phyloP scores from a whole-genome alignment of 2,113 vertebrate genomes.

The Cacatua alba region DNA sequence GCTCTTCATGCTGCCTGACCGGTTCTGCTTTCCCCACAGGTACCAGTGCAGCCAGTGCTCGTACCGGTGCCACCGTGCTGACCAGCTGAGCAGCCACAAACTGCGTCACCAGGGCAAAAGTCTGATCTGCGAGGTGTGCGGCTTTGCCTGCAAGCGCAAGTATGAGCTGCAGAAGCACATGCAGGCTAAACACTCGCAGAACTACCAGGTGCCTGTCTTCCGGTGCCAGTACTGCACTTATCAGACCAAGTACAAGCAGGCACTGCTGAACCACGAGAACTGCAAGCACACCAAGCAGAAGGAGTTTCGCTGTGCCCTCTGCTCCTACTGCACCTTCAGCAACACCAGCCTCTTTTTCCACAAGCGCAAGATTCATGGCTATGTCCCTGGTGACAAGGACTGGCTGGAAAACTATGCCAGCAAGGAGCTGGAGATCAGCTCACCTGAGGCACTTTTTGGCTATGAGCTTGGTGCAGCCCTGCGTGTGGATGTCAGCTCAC shows the following conservation, averaged over 20 bases:
- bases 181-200: constrained; percentile 85
- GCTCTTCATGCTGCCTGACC: fast-evolving
- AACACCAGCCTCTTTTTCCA: constrained; percentile 95
- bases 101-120: constrained; percentile 93
- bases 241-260: constrained; percentile 90
- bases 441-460: constrained; percentile 29
- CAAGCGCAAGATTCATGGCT: constrained; percentile 92
- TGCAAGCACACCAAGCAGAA: constrained; percentile 92
- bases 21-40: constrained; percentile 59
- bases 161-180: constrained; percentile 93
- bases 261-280: constrained; percentile 93
- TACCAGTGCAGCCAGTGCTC: constrained; percentile 94
- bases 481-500: not conserved
- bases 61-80: constrained; percentile 92
- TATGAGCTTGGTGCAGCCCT: constrained; percentile 20
- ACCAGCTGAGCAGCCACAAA: constrained; percentile 97
- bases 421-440: constrained; percentile 81
- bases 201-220: constrained; percentile 74
- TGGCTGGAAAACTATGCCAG: constrained; percentile 87
- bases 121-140: constrained; percentile 94
- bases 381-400: constrained; percentile 87
- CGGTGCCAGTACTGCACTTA: constrained; percentile 94
- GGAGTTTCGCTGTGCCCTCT: constrained; percentile 90
- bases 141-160: constrained; percentile 94
- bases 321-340: constrained; percentile 90